A percentile compares a stretch with the other conserved stretches of the same genome.
These are phyloP conservation scores for Cariama cristata DNA, from an alignment of 2,113 vertebrate species.

Conservation along the genomic window DNA sequence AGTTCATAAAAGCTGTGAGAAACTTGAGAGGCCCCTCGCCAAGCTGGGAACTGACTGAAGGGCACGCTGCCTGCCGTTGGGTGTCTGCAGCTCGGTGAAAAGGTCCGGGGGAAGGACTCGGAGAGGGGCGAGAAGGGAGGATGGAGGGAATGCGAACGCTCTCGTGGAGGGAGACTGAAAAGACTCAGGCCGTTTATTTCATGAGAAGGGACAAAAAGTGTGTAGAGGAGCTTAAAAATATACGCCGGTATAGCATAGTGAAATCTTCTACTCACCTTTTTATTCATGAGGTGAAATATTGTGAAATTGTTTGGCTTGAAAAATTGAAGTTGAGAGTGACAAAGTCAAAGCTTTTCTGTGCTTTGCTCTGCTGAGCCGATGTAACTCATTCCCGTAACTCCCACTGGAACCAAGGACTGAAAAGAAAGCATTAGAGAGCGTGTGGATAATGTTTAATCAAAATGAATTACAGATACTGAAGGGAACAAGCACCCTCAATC, in stretches of 20 bases:
- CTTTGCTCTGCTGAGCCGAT: neutral
- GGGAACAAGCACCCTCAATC: neutral
- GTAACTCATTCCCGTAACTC: rapidly evolving
- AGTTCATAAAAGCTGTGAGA: slow-evolving; percentile 10
- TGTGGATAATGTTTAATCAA: neutral
- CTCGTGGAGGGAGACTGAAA: neutral
- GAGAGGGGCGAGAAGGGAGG: neutral
- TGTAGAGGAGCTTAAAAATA: neutral
- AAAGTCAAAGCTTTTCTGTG: neutral
- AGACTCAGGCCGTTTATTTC: neutral
- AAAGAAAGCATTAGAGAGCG: neutral
- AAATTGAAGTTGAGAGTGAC: neutral
- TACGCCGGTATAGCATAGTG: rapidly evolving
- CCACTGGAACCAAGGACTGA: neutral
- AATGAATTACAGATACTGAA: neutral
- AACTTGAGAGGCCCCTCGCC: neutral
- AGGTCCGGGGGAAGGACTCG: neutral
- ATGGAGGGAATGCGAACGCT: neutral
- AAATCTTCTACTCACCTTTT: neutral
- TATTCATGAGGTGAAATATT: neutral
- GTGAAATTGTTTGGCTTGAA: neutral
- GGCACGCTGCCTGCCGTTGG: neutral
- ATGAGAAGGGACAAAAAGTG: neutral
- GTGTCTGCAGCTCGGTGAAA: neutral
- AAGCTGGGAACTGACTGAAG: neutral